Percentiles rank a stretch among this genome's conserved stretches.
Conservation (phyloP, 2,113 vertebrate species). For the Clupea harengus region DNA sequence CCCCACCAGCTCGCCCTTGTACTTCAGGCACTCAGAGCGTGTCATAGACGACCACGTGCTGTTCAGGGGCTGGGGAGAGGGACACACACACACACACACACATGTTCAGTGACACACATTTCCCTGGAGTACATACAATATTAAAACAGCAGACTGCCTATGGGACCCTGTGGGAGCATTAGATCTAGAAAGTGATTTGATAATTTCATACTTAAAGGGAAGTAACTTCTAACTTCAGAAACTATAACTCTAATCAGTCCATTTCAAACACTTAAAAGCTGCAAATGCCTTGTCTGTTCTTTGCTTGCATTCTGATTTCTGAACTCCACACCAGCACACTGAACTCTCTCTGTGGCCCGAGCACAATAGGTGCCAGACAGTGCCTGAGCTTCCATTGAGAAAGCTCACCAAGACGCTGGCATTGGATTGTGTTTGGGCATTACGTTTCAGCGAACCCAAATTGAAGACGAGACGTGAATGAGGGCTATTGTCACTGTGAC, state of each 20-base stretch:
- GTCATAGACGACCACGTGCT: slow-evolving; percentile 82
- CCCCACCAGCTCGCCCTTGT: slow-evolving; percentile 82
- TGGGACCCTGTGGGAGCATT: no score
- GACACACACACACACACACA: background rate
- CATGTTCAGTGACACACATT: background rate
- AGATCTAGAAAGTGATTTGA: no score
- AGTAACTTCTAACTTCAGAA: background rate
- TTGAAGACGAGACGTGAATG: slow-evolving; percentile 34
- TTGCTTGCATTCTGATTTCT: background rate
- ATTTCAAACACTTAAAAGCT: background rate
- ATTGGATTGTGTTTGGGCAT: slow-evolving; percentile 36
- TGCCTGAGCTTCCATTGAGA: background rate
- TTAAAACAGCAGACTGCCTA: background rate
- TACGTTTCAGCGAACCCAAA: slow-evolving; percentile 40
- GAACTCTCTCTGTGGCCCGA: background rate
- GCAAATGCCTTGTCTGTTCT: background rate
- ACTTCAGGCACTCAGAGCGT: slow-evolving; percentile 81
- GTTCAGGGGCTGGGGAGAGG: slow-evolving; percentile 65
- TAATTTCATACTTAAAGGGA: background rate
- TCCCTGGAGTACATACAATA: background rate
- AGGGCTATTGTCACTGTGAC: slow-evolving; percentile 27
- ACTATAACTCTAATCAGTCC: background rate
- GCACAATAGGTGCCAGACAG: slow-evolving; percentile 23
- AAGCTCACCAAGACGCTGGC: slow-evolving; percentile 12
- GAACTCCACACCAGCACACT: background rate